Evolutionary conservation across 2,888 invertebrate genomes (phyloP).

Genomic region (Galeruca laticollis): DNA sequence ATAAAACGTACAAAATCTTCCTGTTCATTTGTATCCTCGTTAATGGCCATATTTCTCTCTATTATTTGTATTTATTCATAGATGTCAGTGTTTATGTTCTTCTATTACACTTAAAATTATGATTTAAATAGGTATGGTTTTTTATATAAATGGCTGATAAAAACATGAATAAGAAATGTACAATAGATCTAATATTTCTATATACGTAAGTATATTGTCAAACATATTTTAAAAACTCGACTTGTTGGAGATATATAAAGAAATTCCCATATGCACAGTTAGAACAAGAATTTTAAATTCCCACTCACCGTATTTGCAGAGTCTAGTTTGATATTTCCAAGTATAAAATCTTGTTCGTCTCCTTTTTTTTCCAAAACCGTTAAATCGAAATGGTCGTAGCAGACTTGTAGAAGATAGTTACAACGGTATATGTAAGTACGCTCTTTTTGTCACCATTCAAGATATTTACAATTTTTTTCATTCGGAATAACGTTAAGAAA

Average conservation of each 20-base stretch:
- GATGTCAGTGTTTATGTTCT: too few relatives aligned
- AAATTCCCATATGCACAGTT: conserved; percentile 32
- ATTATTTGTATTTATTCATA: too few relatives aligned
- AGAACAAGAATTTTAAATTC: conserved; percentile 31
- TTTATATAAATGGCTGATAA: too few relatives aligned
- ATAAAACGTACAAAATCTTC: too few relatives aligned
- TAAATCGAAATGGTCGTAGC: conserved; percentile 15
- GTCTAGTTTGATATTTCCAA: conserved; percentile 41
- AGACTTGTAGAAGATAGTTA: conserved; percentile 21
- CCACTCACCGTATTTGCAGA: conserved; percentile 30
- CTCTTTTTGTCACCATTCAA: conserved; percentile 5
- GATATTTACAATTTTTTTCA: background rate
- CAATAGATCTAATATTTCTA: too few relatives aligned
- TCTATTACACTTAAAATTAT: too few relatives aligned
- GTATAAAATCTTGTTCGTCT: conserved; percentile 41
- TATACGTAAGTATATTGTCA: background rate
- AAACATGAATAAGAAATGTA: too few relatives aligned
- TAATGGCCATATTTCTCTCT: too few relatives aligned
- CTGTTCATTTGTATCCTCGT: too few relatives aligned
- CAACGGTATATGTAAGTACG: conserved; percentile 1
- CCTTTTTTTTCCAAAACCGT: conserved; percentile 28
- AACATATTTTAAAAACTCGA: conserved; percentile 10
- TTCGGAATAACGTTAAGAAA: too few relatives aligned
- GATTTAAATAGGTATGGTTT: too few relatives aligned
- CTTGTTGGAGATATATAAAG: conserved; percentile 19